A percentile compares a stretch with the other conserved stretches of the same genome.
Conservation (phyloP, 2,797 vertebrate species). For the Emys orbicularis region DNA sequence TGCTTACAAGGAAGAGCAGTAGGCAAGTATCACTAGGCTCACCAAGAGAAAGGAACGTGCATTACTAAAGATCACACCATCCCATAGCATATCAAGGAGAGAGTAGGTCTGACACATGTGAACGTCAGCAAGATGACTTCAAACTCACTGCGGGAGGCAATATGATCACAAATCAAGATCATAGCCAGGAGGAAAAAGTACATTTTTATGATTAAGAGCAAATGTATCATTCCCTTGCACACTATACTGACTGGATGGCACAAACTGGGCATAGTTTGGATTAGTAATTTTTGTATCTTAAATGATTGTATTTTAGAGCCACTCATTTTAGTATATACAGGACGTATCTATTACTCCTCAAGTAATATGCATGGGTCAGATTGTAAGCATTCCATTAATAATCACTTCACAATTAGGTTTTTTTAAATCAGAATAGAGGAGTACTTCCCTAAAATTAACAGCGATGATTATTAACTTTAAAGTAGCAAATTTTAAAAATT, state of each 20-base stretch:
- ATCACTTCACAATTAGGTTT: constrained; percentile 47
- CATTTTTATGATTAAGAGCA: background rate
- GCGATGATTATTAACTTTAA: background rate
- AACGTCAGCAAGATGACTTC: background rate
- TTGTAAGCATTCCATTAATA: constrained; percentile 35
- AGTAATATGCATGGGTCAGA: fast-evolving
- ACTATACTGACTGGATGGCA: fast-evolving
- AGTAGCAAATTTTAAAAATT: background rate
- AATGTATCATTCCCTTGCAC: fast-evolving
- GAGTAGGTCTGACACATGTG: background rate
- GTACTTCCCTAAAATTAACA: constrained; percentile 49
- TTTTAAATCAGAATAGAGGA: constrained; percentile 55
- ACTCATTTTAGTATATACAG: background rate
- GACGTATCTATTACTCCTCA: background rate
- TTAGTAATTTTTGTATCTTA: background rate
- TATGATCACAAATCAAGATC: background rate
- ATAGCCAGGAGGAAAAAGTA: background rate
- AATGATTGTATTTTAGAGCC: background rate
- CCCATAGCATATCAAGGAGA: background rate
- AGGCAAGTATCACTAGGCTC: background rate
- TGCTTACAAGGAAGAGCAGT: too few species aligned
- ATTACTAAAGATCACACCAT: fast-evolving
- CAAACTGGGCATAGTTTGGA: background rate
- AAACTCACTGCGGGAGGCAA: background rate
- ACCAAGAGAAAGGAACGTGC: fast-evolving